Conservation (phyloP, 2,113 vertebrate genomes). For the Pedionomus torquatus region DNA sequence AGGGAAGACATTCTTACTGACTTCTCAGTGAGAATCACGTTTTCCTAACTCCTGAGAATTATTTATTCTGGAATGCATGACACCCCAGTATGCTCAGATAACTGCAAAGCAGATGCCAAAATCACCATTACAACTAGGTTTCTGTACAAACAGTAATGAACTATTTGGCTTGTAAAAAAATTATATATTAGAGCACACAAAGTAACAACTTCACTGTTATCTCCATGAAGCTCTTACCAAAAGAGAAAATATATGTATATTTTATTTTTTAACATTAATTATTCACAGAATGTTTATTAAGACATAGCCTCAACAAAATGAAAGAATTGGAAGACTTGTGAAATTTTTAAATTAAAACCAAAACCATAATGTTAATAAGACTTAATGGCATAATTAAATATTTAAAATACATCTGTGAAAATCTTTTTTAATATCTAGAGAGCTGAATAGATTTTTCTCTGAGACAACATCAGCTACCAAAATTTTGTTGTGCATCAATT, state of each 20-base stretch:
- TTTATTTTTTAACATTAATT: background rate
- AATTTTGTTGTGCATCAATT: background rate
- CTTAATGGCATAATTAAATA: slow-evolving; percentile 1
- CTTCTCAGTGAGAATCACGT: background rate
- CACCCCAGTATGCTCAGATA: background rate
- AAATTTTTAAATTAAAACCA: background rate
- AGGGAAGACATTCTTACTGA: background rate
- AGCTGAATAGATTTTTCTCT: background rate
- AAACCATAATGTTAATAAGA: background rate
- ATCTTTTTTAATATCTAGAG: background rate
- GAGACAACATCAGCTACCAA: background rate
- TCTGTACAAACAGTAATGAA: background rate
- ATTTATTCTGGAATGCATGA: background rate
- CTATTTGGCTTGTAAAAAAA: background rate
- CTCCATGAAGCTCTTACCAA: background rate
- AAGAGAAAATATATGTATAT: background rate
- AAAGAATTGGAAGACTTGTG: background rate
- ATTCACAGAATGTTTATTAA: slow-evolving; percentile 14
- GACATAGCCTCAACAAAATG: background rate
- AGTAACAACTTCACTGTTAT: background rate
- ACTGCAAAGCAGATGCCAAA: background rate
- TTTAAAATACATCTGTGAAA: background rate
- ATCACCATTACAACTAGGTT: background rate
- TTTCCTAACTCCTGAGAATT: background rate
- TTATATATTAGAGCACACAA: background rate